Evolutionary conservation across 1,140 invertebrate genomes (phyloP), one percentile per base, ranked within the genome.

Genomic region (Bombus breviceps): DNA sequence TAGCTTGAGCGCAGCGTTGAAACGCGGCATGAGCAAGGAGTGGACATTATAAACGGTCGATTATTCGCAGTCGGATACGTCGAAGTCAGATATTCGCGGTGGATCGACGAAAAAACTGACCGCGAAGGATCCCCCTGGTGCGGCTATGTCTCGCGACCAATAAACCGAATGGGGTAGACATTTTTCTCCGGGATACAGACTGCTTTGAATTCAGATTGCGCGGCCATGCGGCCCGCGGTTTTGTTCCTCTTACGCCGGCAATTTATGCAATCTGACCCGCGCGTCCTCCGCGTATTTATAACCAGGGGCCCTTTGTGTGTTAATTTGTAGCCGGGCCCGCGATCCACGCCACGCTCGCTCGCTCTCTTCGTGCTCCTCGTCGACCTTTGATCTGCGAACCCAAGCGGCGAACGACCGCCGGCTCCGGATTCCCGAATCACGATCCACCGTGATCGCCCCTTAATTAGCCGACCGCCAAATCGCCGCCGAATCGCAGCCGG

Each of bases 151-250:
- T n/a, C 39, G 74, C 73, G 84, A 76, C 85, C 88, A 87, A 87
- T 89, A 90, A 84, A 77, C 81, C 82, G 85, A 87, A 84, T 78
- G 77, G 86, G 85, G 85, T 83, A 77, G 81, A 72, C 86, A 86
- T 90, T 90, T 90, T 89, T 81, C 82, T 74, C 71, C 64, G 71
- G 68, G 64, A 73, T 76, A 88, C 74, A 3, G 64, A 32, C 91
- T 87, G 92, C 92, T 95, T 95, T 94, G 92, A 95, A 95, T 95
- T 94, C 94, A 94, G 93, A 94, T 94, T 94, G 93, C 91, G 89
- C 89, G 81, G 72, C 72, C 87, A 73, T 84, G 84, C 79, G 72
- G 82, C 78, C 83, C 69, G 87, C 86, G 86, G 91, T 93, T 94
- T 93, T 93, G 92, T 93, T 94, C 86, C 80, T 87, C 88, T 89